These are phyloP conservation scores for Atta cephalotes DNA, from an alignment of 1,140 invertebrate genomes.

Conservation along the genomic window DNA sequence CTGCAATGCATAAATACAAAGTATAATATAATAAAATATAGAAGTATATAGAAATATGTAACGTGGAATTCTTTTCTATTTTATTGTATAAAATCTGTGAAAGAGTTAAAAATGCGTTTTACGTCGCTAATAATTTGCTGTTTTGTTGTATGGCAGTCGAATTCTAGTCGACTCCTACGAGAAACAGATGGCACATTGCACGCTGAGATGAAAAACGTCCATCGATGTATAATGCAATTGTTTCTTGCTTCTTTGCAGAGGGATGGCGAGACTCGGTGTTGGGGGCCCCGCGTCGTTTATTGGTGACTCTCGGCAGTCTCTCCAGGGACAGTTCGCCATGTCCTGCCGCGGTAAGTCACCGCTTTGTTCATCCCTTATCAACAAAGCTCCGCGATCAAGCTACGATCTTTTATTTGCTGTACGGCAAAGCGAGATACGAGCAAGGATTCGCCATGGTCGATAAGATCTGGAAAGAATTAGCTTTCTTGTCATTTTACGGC, in stretches of 20 bases:
- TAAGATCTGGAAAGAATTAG: conserved; percentile 8
- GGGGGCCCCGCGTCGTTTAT: conserved; percentile 83
- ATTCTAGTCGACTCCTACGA: not conserved
- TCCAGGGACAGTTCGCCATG: conserved; percentile 83
- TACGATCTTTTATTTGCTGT: conserved; percentile 21
- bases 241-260: conserved; percentile 81
- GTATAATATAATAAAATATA: not conserved
- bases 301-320: conserved; percentile 84
- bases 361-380: conserved; percentile 65
- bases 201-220: conserved; percentile 43
- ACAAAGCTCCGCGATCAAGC: conserved; percentile 24
- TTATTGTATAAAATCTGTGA: not conserved
- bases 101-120: not conserved
- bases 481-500: not conserved
- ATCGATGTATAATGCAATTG: conserved; percentile 66
- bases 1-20: not conserved
- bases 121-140: not conserved
- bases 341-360: conserved; percentile 81
- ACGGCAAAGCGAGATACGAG: not conserved
- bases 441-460: conserved; percentile 9
- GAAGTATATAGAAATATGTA: not conserved
- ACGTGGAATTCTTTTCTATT: not conserved
- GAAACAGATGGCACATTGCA: conserved; percentile 51
- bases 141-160: not conserved
- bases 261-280: conserved; percentile 86